These are phyloP conservation scores for Cyphomyrus plagiostoma DNA, from an alignment of 2,113 vertebrate species.

Conservation along the genomic window DNA sequence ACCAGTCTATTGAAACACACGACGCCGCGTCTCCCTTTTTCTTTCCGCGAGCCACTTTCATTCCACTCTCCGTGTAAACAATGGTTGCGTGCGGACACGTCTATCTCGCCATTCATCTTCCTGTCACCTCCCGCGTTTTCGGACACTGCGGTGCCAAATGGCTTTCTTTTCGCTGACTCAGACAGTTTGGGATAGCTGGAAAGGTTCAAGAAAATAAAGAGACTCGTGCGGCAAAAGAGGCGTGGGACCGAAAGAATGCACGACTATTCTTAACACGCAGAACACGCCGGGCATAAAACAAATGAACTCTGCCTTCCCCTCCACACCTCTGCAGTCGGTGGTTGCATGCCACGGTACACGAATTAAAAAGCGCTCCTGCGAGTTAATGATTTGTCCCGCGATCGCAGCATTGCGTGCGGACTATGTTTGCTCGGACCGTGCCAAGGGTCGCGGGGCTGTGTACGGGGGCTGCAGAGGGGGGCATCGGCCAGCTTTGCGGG, in stretches of 20 bases:
- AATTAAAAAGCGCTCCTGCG: constrained; percentile 41
- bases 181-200: constrained; percentile 4
- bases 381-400: constrained; percentile 63
- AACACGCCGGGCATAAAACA: constrained; percentile 49
- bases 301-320: constrained; percentile 42
- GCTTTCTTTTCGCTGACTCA: constrained; percentile 28
- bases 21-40: constrained; percentile 22
- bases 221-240: constrained; percentile 20
- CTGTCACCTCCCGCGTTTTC: constrained; percentile 52
- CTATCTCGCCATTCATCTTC: constrained; percentile 63
- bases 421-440: constrained; percentile 65
- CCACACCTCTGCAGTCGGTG: constrained; percentile 26
- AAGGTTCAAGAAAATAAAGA: constrained; percentile 17
- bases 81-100: constrained; percentile 63
- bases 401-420: constrained; percentile 63
- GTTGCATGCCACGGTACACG: constrained; percentile 25
- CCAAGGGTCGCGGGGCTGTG: constrained; percentile 64
- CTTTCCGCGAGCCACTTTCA: constrained; percentile 37
- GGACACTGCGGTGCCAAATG: constrained; percentile 52
- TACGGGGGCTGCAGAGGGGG: constrained; percentile 58
- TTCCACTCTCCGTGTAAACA: constrained; percentile 48
- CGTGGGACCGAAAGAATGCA: constrained; percentile 44
- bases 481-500: constrained; percentile 46
- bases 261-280: constrained; percentile 51
- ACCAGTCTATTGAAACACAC: background rate